Evolutionary conservation across 2,888 invertebrate genomes (phyloP).

Genomic region (Vesta saturnalis): DNA sequence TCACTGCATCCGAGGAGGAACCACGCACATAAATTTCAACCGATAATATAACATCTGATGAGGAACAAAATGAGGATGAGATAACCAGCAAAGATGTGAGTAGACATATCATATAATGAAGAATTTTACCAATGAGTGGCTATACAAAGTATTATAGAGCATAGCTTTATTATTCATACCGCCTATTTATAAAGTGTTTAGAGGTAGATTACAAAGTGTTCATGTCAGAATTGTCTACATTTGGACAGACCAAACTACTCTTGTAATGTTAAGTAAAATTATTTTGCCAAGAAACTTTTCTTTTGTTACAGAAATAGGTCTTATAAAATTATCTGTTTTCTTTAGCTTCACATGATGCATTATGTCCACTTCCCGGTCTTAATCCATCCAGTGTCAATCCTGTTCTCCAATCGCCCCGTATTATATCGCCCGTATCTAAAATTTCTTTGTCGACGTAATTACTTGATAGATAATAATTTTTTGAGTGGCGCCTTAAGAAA

Average conservation of each 20-base stretch:
- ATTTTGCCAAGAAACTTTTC: slow-evolving; percentile 8
- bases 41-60: not conserved
- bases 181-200: not conserved
- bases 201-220: not conserved
- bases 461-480: slow-evolving; percentile 15
- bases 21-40: not conserved
- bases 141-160: not conserved
- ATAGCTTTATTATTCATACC: not conserved
- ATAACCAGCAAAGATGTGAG: not conserved
- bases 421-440: slow-evolving; percentile 30
- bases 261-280: slow-evolving; percentile 4
- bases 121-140: not conserved
- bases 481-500: slow-evolving; percentile 28
- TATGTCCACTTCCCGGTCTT: not conserved
- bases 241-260: not conserved
- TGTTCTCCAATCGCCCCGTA: slow-evolving; percentile 31
- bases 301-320: not conserved
- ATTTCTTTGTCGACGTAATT: slow-evolving; percentile 31
- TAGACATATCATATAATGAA: not conserved
- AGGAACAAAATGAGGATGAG: not conserved
- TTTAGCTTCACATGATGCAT: not conserved
- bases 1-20: not conserved
- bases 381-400: slow-evolving; percentile 24
- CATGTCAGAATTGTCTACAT: not conserved
- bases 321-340: not conserved